These are phyloP conservation scores for Lasioglossum villosulum DNA, from an alignment of 2,888 invertebrate genomes.

Conservation along the genomic window DNA sequence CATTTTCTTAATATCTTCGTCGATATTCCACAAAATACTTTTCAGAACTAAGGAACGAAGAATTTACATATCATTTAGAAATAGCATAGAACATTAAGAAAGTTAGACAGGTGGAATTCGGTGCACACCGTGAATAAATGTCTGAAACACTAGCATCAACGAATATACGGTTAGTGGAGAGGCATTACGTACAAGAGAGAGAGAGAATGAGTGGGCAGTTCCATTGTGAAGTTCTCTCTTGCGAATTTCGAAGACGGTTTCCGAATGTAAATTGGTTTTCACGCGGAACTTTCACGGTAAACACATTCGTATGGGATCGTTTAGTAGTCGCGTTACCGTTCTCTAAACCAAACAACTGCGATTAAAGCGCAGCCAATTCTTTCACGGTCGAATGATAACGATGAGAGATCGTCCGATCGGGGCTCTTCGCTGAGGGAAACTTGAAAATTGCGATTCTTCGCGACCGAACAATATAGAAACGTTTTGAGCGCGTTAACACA, in stretches of 20 bases:
- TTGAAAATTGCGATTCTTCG: slow-evolving; percentile 48
- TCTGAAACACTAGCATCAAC: not conserved
- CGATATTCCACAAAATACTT: not conserved
- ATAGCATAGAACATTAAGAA: not conserved
- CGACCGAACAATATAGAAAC: slow-evolving; percentile 37
- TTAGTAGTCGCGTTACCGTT: slow-evolving; percentile 70
- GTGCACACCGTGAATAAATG: not conserved
- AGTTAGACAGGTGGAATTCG: not conserved
- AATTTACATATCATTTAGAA: not conserved
- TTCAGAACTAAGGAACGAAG: not conserved
- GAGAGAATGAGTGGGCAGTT: slow-evolving; percentile 21
- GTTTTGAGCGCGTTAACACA: slow-evolving; percentile 43
- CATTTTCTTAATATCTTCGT: no score
- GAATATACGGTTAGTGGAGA: slow-evolving; percentile 35
- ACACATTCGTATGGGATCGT: slow-evolving; percentile 78
- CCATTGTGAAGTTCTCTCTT: slow-evolving; percentile 14
- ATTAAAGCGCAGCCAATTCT: slow-evolving; percentile 69
- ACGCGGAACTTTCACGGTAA: slow-evolving; percentile 74
- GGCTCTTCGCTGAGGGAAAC: slow-evolving; percentile 29
- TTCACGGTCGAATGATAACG: slow-evolving; percentile 63
- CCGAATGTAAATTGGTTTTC: slow-evolving; percentile 69
- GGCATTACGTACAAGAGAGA: not conserved
- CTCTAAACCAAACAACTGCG: slow-evolving; percentile 67
- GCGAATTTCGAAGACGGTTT: slow-evolving; percentile 46
- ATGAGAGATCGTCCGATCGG: slow-evolving; percentile 34